Percentiles rank a stretch among this genome's conserved stretches.
These are phyloP conservation scores for Molossus alvarezi DNA, from an alignment of 2,797 vertebrate species.

Conservation along the genomic window DNA sequence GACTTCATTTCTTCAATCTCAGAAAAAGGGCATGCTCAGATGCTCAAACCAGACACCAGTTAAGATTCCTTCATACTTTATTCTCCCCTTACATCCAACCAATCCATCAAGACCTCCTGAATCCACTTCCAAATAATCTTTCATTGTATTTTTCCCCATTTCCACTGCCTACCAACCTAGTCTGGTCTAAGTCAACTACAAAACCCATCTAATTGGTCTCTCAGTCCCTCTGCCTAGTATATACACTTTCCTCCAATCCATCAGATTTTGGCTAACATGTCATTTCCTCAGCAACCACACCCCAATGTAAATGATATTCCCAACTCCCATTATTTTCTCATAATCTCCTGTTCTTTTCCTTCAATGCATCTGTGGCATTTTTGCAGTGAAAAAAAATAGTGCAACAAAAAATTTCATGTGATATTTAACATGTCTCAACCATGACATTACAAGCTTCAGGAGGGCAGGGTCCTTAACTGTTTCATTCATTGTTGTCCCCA, in stretches of 20 bases:
- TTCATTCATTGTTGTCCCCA: background rate
- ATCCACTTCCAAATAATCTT: background rate
- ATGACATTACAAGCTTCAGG: background rate
- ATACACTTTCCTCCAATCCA: background rate
- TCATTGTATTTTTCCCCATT: background rate
- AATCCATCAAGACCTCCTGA: background rate
- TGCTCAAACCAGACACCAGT: background rate
- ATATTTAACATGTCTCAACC: background rate
- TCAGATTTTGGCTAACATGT: background rate
- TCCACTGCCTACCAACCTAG: background rate
- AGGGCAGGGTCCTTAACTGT: background rate
- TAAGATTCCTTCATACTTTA: background rate
- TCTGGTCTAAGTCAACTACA: background rate
- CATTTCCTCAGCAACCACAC: conserved; percentile 9
- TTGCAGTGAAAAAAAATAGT: conserved; percentile 13
- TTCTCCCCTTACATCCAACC: background rate
- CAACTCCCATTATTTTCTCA: background rate
- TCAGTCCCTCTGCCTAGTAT: background rate
- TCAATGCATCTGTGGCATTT: background rate
- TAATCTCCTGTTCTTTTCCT: conserved; percentile 15
- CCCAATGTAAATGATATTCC: background rate
- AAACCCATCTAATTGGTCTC: background rate
- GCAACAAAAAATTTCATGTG: background rate
- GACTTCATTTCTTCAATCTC: background rate
- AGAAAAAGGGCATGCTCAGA: background rate